Conservation (phyloP, 2,113 vertebrate genomes). For the Laticauda colubrina region DNA sequence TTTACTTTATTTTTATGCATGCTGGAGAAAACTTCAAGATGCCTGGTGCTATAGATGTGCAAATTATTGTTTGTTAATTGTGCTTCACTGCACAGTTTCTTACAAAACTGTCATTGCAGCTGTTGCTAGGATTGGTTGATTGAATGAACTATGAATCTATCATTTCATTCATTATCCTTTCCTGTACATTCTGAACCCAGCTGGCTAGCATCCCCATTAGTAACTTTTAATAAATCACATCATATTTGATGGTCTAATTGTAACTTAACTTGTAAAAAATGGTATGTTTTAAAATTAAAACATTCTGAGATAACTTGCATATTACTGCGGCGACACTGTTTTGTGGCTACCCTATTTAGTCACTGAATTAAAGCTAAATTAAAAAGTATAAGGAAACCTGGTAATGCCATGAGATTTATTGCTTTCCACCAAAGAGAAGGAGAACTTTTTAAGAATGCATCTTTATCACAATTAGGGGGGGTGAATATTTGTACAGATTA, state of each 20-base stretch:
- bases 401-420: conserved; percentile 19
- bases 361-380: conserved; percentile 22
- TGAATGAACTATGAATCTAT: conserved; percentile 60
- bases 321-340: conserved; percentile 39
- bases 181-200: conserved; percentile 44
- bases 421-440: conserved; percentile 35
- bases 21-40: conserved; percentile 5
- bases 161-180: conserved; percentile 52
- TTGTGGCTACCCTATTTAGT: conserved; percentile 16
- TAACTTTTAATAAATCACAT: conserved; percentile 64
- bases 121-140: conserved; percentile 44
- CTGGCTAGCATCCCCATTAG: conserved; percentile 58
- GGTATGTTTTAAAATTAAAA: conserved; percentile 59
- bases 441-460: conserved; percentile 36
- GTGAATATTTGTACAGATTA: conserved; percentile 42
- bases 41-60: conserved; percentile 7
- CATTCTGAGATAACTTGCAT: conserved; percentile 25
- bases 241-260: conserved; percentile 63
- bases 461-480: conserved; percentile 31
- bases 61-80: conserved; percentile 24
- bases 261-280: conserved; percentile 59
- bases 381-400: conserved; percentile 16
- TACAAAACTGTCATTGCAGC: conserved; percentile 2
- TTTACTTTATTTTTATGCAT: not conserved
- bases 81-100: conserved; percentile 31